Evolutionary conservation across 2,888 invertebrate species (phyloP).

Genomic region (Helobdella robusta): DNA sequence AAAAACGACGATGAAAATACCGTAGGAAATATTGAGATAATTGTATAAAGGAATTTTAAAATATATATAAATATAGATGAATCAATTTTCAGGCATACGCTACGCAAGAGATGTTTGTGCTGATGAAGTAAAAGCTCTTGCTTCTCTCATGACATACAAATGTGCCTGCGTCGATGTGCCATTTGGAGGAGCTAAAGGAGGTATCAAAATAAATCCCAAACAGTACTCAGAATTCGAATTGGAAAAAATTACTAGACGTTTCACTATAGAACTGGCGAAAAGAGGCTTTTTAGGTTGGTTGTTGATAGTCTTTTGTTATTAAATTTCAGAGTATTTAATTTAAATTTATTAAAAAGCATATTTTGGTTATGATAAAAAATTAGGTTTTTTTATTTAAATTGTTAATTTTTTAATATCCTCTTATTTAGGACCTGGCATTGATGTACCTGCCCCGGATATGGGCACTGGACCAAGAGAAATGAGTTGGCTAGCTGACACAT

Average conservation of each 20-base stretch:
- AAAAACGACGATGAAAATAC: too few relatives aligned
- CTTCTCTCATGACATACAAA: constrained; percentile 97
- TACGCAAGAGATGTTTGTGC: constrained; percentile 80
- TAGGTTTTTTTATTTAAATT: not conserved
- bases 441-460: constrained; percentile 98
- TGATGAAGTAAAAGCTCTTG: constrained; percentile 90
- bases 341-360: too few relatives aligned
- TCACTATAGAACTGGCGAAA: constrained; percentile 89
- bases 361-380: not conserved
- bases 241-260: constrained; percentile 87
- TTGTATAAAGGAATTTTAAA: too few relatives aligned
- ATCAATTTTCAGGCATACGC: constrained; percentile 72
- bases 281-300: constrained; percentile 82
- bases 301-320: too few relatives aligned
- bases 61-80: not conserved
- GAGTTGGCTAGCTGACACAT: constrained; percentile 95
- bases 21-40: too few relatives aligned
- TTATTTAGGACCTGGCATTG: constrained; percentile 75
- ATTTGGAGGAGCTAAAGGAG: constrained; percentile 84
- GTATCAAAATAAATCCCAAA: constrained; percentile 87
- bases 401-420: not conserved
- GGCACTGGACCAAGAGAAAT: constrained; percentile 86
- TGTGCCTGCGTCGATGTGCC: constrained; percentile 98
- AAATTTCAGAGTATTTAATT: too few relatives aligned
- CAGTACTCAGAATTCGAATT: constrained; percentile 81